Evolutionary conservation across 1,140 invertebrate genomes (phyloP).

Genomic region (Hydropsyche tenuis): DNA sequence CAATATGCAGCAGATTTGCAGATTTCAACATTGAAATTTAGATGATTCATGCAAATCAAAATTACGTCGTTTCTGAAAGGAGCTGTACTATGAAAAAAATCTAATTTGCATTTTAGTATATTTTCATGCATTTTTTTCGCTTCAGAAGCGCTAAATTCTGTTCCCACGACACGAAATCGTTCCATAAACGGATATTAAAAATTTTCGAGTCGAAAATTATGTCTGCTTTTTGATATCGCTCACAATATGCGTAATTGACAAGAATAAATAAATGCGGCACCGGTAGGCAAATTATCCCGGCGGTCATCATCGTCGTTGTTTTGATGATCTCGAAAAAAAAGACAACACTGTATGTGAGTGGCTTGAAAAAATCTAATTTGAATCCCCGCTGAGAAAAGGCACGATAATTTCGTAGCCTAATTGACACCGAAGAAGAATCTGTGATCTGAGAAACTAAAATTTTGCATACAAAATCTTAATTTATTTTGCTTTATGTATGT

Average conservation of each 20-base stretch:
- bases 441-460: not conserved
- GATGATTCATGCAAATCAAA: no score
- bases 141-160: no score
- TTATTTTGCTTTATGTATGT: not conserved
- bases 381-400: conserved; percentile 41
- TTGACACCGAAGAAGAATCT: conserved; percentile 22
- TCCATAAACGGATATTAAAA: no score
- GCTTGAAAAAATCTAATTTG: conserved; percentile 43
- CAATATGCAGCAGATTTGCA: no score
- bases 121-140: no score
- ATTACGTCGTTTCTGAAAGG: no score
- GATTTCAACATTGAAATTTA: no score
- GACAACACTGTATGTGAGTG: conserved; percentile 3
- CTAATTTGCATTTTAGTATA: no score
- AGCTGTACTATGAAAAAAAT: no score
- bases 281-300: conserved; percentile 44
- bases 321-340: not conserved
- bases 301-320: conserved; percentile 14
- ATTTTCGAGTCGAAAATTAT: no score
- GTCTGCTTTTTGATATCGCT: no score
- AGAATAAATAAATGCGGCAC: conserved; percentile 34
- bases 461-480: not conserved
- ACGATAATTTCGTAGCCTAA: conserved; percentile 38
- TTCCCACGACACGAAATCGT: no score
- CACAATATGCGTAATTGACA: conserved; percentile 34